Evolutionary conservation across 2,113 vertebrate species (phyloP), one percentile per base, ranked within the genome.

Genomic region (Clinocottus analis): DNA sequence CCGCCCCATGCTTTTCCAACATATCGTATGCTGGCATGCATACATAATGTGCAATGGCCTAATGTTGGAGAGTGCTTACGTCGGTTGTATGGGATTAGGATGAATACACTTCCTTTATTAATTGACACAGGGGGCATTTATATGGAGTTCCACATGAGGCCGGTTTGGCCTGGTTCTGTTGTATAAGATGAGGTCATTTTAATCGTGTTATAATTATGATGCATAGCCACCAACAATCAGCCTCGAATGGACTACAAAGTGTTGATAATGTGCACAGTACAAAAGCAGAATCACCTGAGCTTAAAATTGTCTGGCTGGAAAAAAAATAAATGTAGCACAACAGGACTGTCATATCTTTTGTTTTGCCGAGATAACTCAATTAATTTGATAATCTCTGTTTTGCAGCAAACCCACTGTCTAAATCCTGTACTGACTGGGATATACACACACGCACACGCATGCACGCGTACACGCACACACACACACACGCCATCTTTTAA

Each of bases 341-440:
- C 53, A 75, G 43, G 35, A 23, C 66, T 72, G 75, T 51, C 82
- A 85, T 76, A 74, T 77, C 74, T 83, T 89, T 86, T 81, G 80
- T 83, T 77, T 87, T 14, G 16, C 64, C 59, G 61, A 82, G 83
- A 87, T 81, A 85, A 92, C 73, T 84, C 53, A 84, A 79, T 91
- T 83, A 79, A 88, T 89, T 87, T 83, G 76, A 65, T 88, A 85
- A 91, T 77, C 80, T 89, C 71, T 74, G 65, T 85, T 85, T 79
- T 75, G 63, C 66, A 85, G 63, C 41, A 10, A 79, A 73, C 62
- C 66, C 66, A 47, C 53, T 63, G 79, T 51, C 71, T 83, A 71
- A 82, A 81, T 73, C 70, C 69, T 80, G 53, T 33, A 63, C 56
- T 55, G 77, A 69, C 68, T 63, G 33, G 31, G 69, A 68, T 59